phyloP scores from a whole-genome alignment of 2,888 invertebrate species.

The Spicauda simplicius region DNA sequence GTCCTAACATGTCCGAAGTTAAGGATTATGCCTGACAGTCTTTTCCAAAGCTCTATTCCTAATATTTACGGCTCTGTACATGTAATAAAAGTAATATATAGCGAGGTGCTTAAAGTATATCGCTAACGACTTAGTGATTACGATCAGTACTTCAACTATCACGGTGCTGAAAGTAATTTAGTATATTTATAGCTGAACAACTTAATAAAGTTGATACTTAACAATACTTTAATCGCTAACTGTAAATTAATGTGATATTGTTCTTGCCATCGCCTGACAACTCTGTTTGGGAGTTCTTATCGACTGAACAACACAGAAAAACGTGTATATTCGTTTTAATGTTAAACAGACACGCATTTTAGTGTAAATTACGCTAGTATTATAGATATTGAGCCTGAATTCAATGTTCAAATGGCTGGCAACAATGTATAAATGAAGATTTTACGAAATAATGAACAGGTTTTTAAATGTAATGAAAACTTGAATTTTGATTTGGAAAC shows the following conservation, averaged over 20 bases:
- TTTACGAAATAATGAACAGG: no score
- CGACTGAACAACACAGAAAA: constrained; percentile 21
- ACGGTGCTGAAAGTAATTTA: constrained; percentile 21
- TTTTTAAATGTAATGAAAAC: no score
- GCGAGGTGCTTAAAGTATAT: neutral
- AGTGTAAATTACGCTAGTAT: neutral
- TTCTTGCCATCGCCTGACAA: constrained; percentile 2
- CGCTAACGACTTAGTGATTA: constrained; percentile 20
- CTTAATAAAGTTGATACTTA: constrained; percentile 24
- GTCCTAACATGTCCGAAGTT: no score
- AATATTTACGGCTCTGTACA: no score
- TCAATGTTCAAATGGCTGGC: neutral
- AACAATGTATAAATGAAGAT: no score
- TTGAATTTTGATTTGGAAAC: no score
- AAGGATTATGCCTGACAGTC: no score
- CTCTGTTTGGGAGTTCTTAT: constrained; percentile 13
- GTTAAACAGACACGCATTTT: constrained; percentile 22
- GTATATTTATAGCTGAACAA: constrained; percentile 26
- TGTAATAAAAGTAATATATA: neutral
- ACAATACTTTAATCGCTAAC: constrained; percentile 12
- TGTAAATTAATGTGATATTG: constrained; percentile 17
- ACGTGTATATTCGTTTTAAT: constrained; percentile 26
- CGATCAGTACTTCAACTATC: constrained; percentile 19
- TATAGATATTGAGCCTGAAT: neutral
- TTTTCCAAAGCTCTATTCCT: no score